phyloP scores from a whole-genome alignment of 2,888 invertebrate species.

The Papilio demoleus region DNA sequence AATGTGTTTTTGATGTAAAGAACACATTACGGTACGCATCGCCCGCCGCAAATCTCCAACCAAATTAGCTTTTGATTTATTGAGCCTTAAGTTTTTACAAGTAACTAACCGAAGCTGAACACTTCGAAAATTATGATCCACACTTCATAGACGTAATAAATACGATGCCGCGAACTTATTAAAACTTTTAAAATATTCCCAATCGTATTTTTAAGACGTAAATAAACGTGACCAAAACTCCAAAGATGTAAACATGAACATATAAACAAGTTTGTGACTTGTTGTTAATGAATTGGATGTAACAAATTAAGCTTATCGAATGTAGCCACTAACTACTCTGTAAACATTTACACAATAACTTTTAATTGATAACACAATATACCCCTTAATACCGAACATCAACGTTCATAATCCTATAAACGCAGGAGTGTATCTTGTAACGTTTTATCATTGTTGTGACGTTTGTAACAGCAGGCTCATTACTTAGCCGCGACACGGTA shows the following conservation, averaged over 20 bases:
- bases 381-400: conserved; percentile 31
- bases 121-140: conserved; percentile 19
- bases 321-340: conserved; percentile 31
- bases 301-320: conserved; percentile 40
- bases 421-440: conserved; percentile 14
- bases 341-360: conserved; percentile 11
- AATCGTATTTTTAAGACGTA: background rate
- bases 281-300: conserved; percentile 29
- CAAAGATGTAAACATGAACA: background rate
- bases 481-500: conserved; percentile 73
- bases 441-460: conserved; percentile 37
- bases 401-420: conserved; percentile 51
- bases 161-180: background rate
- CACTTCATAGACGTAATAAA: conserved; percentile 17
- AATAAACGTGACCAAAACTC: conserved; percentile 17
- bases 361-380: conserved; percentile 10
- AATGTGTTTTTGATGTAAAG: conserved; percentile 83
- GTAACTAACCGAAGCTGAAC: conserved; percentile 30
- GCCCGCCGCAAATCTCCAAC: conserved; percentile 68
- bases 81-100: conserved; percentile 45
- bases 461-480: conserved; percentile 74
- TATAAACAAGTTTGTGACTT: conserved; percentile 26
- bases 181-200: background rate
- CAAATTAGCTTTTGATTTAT: conserved; percentile 81
- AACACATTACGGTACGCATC: conserved; percentile 79